Evolutionary conservation across 1,140 invertebrate species (phyloP), one percentile per base, ranked within the genome.

Genomic region (Neocloeon triangulifer): DNA sequence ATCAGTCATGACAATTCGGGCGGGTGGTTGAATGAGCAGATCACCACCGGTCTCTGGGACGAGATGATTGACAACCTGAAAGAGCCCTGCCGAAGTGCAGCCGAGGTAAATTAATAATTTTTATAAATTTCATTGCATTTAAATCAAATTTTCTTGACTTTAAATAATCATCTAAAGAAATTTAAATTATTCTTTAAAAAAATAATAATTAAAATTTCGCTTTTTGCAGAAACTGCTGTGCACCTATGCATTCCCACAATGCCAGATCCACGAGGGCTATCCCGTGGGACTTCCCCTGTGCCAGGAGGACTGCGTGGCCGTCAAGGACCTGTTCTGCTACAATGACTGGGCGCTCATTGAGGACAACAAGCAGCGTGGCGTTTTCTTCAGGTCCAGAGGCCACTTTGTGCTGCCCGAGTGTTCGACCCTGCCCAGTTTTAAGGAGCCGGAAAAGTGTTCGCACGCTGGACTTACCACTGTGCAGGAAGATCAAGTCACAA

Each of bases 221-320:
- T n/a, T n/a, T n/a, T 50, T 46, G 6, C 39, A 74, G 67, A 77
- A 75, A 66, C 59, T 92, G 44, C 56, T 94, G 9, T 94, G 88
- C 53, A 64, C 75, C 29, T 88, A 85, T 57, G 84, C 84, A 9
- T 92, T 91, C 57, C 86, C 86, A 4, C 69, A 77, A 45, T 94
- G 88, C 48, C 56, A 67, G 23, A 48, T 71, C 41, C 61, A 64
- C 40, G 62, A 65, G 33, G 55, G 51, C 9, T 41, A 51, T 10
- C 43, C 61, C 25, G 43, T 52, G 10, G 54, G 52, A 17, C 51
- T 84, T 35, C 77, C 79, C 12, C 51, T 86, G 8, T 92, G 77
- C 58, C 82, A 79, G 42, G 84, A 94, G 62, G 85, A 91, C 47
- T 94, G 89, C 49, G 68, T 81, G 43, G 86, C 84, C 17, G 76